Evolutionary conservation across 2,888 invertebrate species (phyloP), one percentile per base, ranked within the genome.

Genomic region (Sussaba pulchella): DNA sequence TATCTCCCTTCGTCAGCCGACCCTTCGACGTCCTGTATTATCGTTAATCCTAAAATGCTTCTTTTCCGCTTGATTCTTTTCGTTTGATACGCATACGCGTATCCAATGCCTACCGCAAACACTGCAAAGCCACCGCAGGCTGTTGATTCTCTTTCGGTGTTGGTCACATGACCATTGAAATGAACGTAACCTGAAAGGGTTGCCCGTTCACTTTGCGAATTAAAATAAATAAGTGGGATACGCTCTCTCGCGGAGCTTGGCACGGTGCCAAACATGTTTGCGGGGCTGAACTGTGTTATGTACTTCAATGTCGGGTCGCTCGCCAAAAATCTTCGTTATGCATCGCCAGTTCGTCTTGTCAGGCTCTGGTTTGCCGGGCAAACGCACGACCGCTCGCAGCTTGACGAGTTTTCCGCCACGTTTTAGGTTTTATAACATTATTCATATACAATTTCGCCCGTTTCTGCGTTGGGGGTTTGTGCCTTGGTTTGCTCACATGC

Each of bases 211-310:
- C 82, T 87, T 87, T 85, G 79, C 83, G 85, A 88, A 88, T 88
- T 88, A 88, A 88, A 88, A 86, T 88, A 88, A 88, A 88, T 88
- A 87, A 86, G 82, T 85, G 78, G 81, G 84, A 86, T 84, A 85
- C 76, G 78, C 57, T 52, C 41, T 52, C 70, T 26, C 69, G 59
- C 69, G 57, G 39, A n/a, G 21, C 47, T 76, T 88, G 88, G 88
- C 87, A 59, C 10, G 12, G 5, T 21, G 85, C 88, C 88, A 88
- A 83, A 78, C 85, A 84, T 85, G 85, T 82, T 71, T 14, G 52
- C 43, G 39, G 4, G 72, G 24, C 14, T 21, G 14, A 19, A 72
- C 63, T 54, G n/a, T n/a, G n/a, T n/a, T 64, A 43, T 57, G 67
- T 52, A 54, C 52, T 36, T 45, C 21, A 21, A 66, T 61, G 80